Base-by-base conservation (phyloP, 2,113 vertebrate genomes). In the Macrotus californicus region DNA sequence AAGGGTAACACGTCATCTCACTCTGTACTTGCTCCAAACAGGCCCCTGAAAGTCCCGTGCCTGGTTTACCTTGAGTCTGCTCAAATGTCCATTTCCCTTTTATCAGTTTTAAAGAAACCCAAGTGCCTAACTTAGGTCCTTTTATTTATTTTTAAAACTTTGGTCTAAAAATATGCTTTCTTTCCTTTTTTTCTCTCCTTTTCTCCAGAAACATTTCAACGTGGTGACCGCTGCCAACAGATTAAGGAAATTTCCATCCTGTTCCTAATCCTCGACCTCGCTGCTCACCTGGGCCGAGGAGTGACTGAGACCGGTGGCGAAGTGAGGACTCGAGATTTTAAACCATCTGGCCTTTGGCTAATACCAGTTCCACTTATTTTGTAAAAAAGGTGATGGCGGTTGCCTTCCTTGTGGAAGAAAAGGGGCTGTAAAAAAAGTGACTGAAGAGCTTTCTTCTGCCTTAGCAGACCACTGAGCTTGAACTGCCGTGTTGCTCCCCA, bases 141-240 rank as follows among this genome's bases (percentile, higher is more conserved):
- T 76, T 83, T 66, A 41, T 36, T 64, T 13, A 4, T 29, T 29
- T 36, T 76, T 91, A 87, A 90, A 81, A 39, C 9, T 43, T 31
- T 13, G n/a, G 54, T 75, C 77, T 97, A 91, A 96, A 94, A 66
- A 64, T 67, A 75, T 11, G 3, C 41, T 34, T 81, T 72, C 15
- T 70, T 79, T 24, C 8, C 61, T 50, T 46, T 56, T 2, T 16
- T 24, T 83, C 36, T 84, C 86, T 39, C 59, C 52, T 95, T 87
- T 50, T 3, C 94, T 87, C 83, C 91, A 99, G 99, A 99, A 99
- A 98, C 99, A 99, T 94, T 99, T 99, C 94, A 98, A 99, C 0
- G 99, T 97, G 61, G 98, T 99, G 61, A 98, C 99, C 64, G 99
- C 99, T 67, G 99, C 99, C 41, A 99, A 99, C 98, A 98, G 99